Evolutionary conservation across 2,113 vertebrate genomes (phyloP), one percentile per base, ranked within the genome.

Genomic region (Hirundichthys speculiger): DNA sequence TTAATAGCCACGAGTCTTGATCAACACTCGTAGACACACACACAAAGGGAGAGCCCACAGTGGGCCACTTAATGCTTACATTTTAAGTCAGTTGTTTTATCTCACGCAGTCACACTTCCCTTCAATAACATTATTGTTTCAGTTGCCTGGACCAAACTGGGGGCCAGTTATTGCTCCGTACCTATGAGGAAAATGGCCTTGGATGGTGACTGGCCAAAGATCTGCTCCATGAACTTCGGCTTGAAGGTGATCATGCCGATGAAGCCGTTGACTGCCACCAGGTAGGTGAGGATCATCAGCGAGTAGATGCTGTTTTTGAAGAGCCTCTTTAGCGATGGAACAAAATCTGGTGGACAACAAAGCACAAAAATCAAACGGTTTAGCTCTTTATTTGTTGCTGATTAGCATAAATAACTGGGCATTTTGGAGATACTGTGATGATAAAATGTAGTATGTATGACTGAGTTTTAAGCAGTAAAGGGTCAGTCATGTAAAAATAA

Each of bases 201-300:
- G 24, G 95, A 94, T 41, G 96, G 86, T 0, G 96, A 94, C 74
- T 98, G 96, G 5, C 96, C 95, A 1, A 93, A 99, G 54, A 94
- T 86, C 39, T 98, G 96, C 30, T 99, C 98, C 70, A 99, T 93
- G 63, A 91, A 98, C 77, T 99, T 99, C 0, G 97, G 94, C 68
- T 97, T 98, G 57, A 97, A 99, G 0, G 98, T 99, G 76, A 98
- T 95, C 94, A 99, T 94, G 63, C 98, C 98, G 19, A 99, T 94
- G 63, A 99, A 93, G 65, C 93, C 93, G 27, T 95, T 99, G 72
- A 97, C 93, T 16, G 91, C 90, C 76, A 96, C 73, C 0, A 96
- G 88, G 55, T 94, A 90, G 6, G 94, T 92, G 74, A 94, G 92
- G 74, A 98, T 69, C 64, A 96, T 93, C 19, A 98, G 70, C 21